A percentile compares a stretch with the other conserved stretches of the same genome.
phyloP scores from a whole-genome alignment of 2,797 vertebrate species.

The Vireo griseus region DNA sequence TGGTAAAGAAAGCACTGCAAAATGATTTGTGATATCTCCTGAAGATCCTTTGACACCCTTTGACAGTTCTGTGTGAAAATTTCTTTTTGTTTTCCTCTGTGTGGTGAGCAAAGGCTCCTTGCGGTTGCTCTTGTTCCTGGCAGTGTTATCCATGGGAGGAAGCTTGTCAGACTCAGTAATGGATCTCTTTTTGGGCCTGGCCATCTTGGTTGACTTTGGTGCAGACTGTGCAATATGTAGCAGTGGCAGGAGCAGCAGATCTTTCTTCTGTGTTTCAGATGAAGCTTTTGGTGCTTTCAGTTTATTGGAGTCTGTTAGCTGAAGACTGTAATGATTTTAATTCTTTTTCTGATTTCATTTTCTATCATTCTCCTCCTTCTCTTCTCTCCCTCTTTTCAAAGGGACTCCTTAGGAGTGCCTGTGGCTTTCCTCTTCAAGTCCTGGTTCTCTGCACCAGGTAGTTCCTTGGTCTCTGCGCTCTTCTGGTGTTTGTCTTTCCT shows the following conservation, averaged over 20 bases:
- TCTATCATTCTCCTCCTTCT: neutral
- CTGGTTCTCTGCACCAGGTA: conserved; percentile 34
- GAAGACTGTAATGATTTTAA: neutral
- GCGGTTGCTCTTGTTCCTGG: conserved; percentile 45
- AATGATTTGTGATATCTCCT: conserved; percentile 59
- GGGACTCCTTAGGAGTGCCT: conserved; percentile 41
- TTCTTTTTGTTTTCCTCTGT: conserved; percentile 77
- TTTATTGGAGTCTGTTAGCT: neutral
- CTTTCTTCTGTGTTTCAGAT: conserved; percentile 63
- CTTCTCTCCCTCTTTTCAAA: conserved; percentile 77
- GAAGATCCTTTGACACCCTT: conserved; percentile 70
- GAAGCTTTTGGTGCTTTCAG: conserved; percentile 16
- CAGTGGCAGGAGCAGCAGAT: conserved; percentile 56
- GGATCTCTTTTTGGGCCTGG: conserved; percentile 69
- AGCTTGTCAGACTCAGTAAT: conserved; percentile 28
- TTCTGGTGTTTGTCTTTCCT: conserved; percentile 33
- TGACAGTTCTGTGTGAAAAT: conserved; percentile 40
- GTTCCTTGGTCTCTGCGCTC: conserved; percentile 6
- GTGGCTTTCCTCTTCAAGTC: conserved; percentile 51
- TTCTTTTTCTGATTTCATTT: neutral
- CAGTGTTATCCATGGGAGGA: neutral
- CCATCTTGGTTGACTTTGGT: conserved; percentile 55
- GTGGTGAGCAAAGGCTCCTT: conserved; percentile 60
- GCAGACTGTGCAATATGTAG: neutral
- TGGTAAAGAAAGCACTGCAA: conserved; percentile 74